phyloP scores from a whole-genome alignment of 2,797 vertebrate genomes.

The Ispidina picta region DNA sequence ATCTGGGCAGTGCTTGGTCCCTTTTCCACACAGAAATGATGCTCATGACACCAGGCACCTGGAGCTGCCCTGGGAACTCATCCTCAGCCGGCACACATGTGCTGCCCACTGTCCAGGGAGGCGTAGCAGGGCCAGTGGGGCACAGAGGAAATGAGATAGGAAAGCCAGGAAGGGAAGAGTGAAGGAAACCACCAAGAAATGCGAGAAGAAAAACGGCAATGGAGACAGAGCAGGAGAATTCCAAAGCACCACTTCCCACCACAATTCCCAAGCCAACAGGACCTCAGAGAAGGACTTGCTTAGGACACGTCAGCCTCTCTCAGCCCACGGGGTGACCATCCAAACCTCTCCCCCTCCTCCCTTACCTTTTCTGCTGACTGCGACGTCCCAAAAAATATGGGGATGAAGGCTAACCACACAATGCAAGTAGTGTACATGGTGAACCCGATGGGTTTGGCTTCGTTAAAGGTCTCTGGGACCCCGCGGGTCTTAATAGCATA shows the following conservation, averaged over 20 bases:
- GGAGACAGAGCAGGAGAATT: neutral
- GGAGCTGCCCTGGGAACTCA: neutral
- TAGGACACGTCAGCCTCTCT: neutral
- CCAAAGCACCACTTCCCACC: neutral
- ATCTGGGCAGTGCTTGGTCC: rapidly evolving
- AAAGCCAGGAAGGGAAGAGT: neutral
- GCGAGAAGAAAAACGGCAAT: neutral
- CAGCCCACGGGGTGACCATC: neutral
- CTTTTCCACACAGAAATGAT: neutral
- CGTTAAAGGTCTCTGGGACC: constrained; percentile 96
- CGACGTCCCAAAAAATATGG: constrained; percentile 96
- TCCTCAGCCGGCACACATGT: neutral
- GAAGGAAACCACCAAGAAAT: neutral
- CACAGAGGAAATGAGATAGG: neutral
- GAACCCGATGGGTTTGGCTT: constrained; percentile 97
- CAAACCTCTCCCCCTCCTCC: neutral
- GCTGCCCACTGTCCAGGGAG: neutral
- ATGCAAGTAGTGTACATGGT: constrained; percentile 99
- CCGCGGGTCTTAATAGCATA: constrained; percentile 96
- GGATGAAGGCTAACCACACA: constrained; percentile 96
- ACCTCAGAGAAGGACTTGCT: rapidly evolving
- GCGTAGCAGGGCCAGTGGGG: neutral
- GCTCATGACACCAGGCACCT: rapidly evolving
- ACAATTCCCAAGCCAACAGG: neutral
- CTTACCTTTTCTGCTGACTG: constrained; percentile 95